Evolutionary conservation across 1,140 invertebrate species (phyloP).

Genomic region (Centruroides sculpturatus): DNA sequence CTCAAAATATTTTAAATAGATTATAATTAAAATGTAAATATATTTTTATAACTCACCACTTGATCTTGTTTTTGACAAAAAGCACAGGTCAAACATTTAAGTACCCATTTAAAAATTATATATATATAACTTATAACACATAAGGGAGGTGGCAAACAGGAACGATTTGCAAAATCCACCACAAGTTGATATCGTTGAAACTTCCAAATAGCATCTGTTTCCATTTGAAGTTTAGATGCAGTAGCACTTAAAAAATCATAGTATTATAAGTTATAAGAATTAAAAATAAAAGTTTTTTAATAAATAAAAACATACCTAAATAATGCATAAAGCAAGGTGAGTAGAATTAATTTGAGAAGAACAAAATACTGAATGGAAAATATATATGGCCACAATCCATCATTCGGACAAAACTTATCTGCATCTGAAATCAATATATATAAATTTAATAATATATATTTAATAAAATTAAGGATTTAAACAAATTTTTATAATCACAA

Average conservation of each 20-base stretch:
- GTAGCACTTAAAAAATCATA: conserved; percentile 23
- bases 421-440: conserved; percentile 8
- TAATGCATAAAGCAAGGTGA: conserved; percentile 33
- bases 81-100: background rate
- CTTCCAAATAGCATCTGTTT: conserved; percentile 33
- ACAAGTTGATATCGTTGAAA: conserved; percentile 34
- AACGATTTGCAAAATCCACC: conserved; percentile 32
- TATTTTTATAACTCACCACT: background rate
- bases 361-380: conserved; percentile 33
- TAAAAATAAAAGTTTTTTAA: background rate
- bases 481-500: background rate
- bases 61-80: background rate
- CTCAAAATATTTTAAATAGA: background rate
- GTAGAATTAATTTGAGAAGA: conserved; percentile 31
- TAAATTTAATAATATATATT: background rate
- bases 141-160: conserved; percentile 24
- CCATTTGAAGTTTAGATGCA: conserved; percentile 24
- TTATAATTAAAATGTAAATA: background rate
- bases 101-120: conserved; percentile 2
- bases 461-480: background rate
- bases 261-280: background rate
- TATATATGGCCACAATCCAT: conserved; percentile 28
- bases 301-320: conserved; percentile 24
- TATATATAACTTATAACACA: conserved; percentile 25
- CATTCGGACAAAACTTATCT: conserved; percentile 24